These are phyloP conservation scores for Procambarus virginalis DNA, from an alignment of 1,140 invertebrate genomes.

Conservation along the genomic window DNA sequence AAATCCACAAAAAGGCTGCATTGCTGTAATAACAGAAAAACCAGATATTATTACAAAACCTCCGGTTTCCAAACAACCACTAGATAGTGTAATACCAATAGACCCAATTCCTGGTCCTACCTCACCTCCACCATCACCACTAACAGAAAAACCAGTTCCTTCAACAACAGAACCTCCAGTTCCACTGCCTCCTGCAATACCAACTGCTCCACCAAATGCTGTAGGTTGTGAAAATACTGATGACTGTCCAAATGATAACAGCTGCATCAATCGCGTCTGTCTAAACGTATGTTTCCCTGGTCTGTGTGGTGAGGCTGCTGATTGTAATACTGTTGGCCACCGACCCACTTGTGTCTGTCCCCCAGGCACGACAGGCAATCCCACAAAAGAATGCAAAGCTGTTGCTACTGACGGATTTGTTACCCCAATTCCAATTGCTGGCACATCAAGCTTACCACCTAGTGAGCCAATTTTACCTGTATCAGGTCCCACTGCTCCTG, in stretches of 20 bases:
- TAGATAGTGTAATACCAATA: slow-evolving; percentile 12
- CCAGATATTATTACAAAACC: slow-evolving; percentile 3
- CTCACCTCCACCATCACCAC: slow-evolving; percentile 30
- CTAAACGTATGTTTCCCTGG: slow-evolving; percentile 71
- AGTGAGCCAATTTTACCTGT: slow-evolving; percentile 26
- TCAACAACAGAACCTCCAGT: slow-evolving; percentile 19
- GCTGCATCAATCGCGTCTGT: slow-evolving; percentile 26
- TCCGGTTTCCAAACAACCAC: slow-evolving; percentile 27
- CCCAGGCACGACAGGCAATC: slow-evolving; percentile 71
- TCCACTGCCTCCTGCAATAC: slow-evolving; percentile 9
- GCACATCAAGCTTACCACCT: slow-evolving; percentile 1
- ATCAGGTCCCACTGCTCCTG: slow-evolving; percentile 15
- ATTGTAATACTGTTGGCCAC: slow-evolving; percentile 71
- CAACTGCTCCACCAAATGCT: not conserved
- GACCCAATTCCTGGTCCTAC: slow-evolving; percentile 43
- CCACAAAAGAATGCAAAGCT: slow-evolving; percentile 76
- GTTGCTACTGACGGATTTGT: slow-evolving; percentile 22
- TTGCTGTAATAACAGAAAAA: slow-evolving; percentile 33
- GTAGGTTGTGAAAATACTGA: slow-evolving; percentile 36
- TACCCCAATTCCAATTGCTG: slow-evolving; percentile 12
- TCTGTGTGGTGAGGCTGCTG: slow-evolving; percentile 74
- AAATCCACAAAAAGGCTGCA: slow-evolving; percentile 68
- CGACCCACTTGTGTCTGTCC: slow-evolving; percentile 71
- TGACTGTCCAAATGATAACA: slow-evolving; percentile 34
- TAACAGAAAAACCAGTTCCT: slow-evolving; percentile 21